Evolutionary conservation across 2,113 vertebrate species (phyloP).

Genomic region (Oenanthe melanoleuca): DNA sequence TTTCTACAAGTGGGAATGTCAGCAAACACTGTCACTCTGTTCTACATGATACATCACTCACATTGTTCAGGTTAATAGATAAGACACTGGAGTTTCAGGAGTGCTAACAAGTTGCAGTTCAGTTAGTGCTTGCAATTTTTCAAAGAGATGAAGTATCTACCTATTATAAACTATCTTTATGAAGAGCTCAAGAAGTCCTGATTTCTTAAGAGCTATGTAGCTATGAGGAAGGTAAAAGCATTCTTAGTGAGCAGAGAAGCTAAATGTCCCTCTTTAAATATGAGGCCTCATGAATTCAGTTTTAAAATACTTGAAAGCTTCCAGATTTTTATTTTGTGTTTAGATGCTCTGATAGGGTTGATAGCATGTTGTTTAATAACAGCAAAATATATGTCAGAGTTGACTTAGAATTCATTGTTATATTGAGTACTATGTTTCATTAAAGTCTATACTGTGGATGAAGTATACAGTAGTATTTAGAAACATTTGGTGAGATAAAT

Average conservation of each 20-base stretch:
- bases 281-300: not conserved
- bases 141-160: not conserved
- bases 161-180: not conserved
- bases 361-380: not conserved
- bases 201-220: not conserved
- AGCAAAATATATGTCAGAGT: not conserved
- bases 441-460: not conserved
- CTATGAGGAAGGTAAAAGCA: not conserved
- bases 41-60: not conserved
- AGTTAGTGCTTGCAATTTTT: not conserved
- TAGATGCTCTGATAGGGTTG: not conserved
- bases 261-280: not conserved
- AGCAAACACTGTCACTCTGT: constrained; percentile 33
- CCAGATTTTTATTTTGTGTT: not conserved
- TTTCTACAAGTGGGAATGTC: constrained; percentile 18
- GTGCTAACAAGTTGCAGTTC: not conserved
- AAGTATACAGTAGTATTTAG: not conserved
- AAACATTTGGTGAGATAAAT: not conserved
- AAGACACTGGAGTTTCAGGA: not conserved
- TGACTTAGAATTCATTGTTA: not conserved
- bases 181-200: not conserved
- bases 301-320: constrained; percentile 10
- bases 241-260: not conserved
- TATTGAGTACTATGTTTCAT: not conserved
- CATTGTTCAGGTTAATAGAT: not conserved